These are phyloP conservation scores for Sebastes vulpes DNA, from an alignment of 2,797 vertebrate species.

Conservation along the genomic window DNA sequence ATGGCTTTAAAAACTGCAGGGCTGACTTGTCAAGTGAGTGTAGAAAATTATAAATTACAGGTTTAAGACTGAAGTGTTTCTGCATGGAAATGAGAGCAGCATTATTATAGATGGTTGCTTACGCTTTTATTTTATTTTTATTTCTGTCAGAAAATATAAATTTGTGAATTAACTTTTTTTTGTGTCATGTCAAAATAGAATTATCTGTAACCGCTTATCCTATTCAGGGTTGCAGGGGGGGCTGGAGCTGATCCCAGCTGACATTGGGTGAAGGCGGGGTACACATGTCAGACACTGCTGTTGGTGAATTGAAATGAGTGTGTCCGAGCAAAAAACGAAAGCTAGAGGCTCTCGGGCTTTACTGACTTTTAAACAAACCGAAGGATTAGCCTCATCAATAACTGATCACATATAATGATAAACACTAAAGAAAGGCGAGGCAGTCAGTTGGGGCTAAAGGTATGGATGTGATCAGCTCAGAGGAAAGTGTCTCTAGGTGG, in stretches of 20 bases:
- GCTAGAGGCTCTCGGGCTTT: background rate
- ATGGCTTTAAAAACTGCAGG: background rate
- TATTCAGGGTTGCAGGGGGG: too few species aligned
- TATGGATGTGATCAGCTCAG: conserved; percentile 66
- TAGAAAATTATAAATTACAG: background rate
- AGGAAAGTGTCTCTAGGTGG: background rate
- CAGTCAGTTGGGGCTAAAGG: conserved; percentile 84
- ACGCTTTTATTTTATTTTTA: background rate
- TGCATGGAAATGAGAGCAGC: background rate
- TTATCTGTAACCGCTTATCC: background rate
- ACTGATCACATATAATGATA: background rate
- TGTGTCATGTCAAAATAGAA: background rate
- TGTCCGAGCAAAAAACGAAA: background rate
- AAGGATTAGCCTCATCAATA: background rate
- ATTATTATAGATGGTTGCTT: background rate
- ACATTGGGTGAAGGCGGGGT: too few species aligned
- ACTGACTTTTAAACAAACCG: background rate
- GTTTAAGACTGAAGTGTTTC: background rate
- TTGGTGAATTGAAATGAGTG: background rate
- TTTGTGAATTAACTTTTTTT: background rate
- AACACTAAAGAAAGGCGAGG: background rate
- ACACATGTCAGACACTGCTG: background rate
- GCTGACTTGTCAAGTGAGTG: background rate
- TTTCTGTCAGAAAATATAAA: background rate
- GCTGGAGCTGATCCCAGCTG: too few species aligned